These are phyloP conservation scores for Orthonychiurus folsomi DNA, from an alignment of 2,888 invertebrate genomes.

Conservation along the genomic window DNA sequence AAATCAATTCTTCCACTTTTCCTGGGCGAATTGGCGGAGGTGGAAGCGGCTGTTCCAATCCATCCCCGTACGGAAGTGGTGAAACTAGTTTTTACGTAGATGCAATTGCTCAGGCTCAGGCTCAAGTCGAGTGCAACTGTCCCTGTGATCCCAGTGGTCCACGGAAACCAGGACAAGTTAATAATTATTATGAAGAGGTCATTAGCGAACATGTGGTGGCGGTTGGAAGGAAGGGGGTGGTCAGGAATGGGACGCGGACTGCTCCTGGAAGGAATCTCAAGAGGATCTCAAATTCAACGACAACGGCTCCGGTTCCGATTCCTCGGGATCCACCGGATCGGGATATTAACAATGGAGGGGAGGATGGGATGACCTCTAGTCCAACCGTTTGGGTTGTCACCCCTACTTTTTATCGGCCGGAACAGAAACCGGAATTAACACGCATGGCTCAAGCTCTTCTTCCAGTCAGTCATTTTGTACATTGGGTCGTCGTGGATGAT, in stretches of 20 bases:
- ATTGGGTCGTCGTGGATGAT: constrained; percentile 70
- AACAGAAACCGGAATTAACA: constrained; percentile 72
- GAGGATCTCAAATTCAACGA: neutral
- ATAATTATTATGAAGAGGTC: neutral
- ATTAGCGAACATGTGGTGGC: neutral
- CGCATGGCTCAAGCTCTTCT: constrained; percentile 61
- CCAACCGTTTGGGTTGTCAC: constrained; percentile 49
- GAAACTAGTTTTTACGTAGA: neutral
- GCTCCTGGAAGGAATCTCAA: neutral
- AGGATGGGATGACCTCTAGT: neutral
- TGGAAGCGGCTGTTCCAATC: too few species aligned
- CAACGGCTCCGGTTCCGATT: neutral
- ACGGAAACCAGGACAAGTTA: neutral
- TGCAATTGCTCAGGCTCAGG: neutral
- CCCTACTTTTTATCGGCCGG: constrained; percentile 63
- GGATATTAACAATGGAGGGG: neutral
- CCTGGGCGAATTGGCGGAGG: too few species aligned
- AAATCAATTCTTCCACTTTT: neutral
- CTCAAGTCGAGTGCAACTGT: neutral
- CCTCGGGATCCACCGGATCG: neutral
- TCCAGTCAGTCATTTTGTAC: constrained; percentile 54
- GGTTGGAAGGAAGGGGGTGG: neutral
- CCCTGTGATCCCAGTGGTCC: neutral
- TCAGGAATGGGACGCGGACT: neutral
- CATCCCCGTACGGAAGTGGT: neutral